Conservation (phyloP, 2,888 invertebrate species). For the Protonemura montana region DNA sequence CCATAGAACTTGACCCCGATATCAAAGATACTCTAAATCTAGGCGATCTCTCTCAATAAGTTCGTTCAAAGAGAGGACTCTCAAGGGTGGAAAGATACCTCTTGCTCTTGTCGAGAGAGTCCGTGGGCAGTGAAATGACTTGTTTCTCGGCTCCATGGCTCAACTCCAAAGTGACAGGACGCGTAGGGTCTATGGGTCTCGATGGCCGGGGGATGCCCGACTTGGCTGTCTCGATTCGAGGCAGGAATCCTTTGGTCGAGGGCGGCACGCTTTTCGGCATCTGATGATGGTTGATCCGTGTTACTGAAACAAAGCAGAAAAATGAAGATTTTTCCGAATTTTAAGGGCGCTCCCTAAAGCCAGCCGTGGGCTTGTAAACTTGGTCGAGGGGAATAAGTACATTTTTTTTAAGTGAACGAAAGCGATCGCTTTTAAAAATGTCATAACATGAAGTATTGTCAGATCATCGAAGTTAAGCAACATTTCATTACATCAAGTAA, state of each 20-base stretch:
- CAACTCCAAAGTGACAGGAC: slow-evolving; percentile 70
- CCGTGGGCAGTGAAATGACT: slow-evolving; percentile 85
- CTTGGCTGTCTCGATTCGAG: slow-evolving; percentile 67
- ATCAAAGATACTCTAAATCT: no score
- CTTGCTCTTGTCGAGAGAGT: slow-evolving; percentile 86
- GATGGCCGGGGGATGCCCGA: slow-evolving; percentile 48
- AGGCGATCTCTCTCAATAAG: no score
- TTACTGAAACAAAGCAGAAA: slow-evolving; percentile 70
- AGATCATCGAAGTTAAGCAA: no score
- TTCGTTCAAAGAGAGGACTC: no score
- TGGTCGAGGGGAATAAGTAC: no score
- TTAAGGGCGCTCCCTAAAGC: not conserved
- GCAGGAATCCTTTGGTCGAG: slow-evolving; percentile 66
- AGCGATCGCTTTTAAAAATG: no score
- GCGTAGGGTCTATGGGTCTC: slow-evolving; percentile 55
- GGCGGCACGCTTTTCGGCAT: slow-evolving; percentile 71
- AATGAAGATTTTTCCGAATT: no score
- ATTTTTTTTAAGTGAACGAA: no score
- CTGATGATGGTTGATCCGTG: slow-evolving; percentile 80
- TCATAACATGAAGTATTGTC: no score
- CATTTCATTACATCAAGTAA: no score
- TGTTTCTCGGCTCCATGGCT: slow-evolving; percentile 81
- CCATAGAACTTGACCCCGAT: no score
- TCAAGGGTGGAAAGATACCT: slow-evolving; percentile 56
- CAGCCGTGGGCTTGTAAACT: no score